phyloP scores from a whole-genome alignment of 2,797 vertebrate genomes.

The Decapterus maruadsi region DNA sequence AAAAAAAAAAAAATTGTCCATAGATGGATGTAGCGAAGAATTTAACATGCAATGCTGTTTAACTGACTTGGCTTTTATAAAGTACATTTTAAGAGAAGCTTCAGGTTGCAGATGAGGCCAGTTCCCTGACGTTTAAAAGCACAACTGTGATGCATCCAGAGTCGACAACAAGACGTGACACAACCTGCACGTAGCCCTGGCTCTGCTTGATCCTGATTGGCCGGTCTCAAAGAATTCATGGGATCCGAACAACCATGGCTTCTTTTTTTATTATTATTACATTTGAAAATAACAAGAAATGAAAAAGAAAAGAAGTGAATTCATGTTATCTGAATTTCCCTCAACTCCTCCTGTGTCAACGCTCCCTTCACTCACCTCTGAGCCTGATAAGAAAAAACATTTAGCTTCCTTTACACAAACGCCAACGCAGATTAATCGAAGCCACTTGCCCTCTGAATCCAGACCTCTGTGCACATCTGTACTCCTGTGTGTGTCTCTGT shows the following conservation, averaged over 20 bases:
- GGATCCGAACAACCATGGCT: neutral
- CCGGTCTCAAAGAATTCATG: neutral
- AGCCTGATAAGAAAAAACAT: slow-evolving; percentile 14
- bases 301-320: too few relatives aligned
- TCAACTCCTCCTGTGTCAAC: slow-evolving; percentile 5
- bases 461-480: slow-evolving; percentile 43
- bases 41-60: neutral
- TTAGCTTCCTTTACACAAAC: slow-evolving; percentile 40
- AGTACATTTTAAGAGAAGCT: neutral
- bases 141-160: neutral
- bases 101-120: neutral
- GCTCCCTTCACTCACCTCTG: neutral
- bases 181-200: neutral
- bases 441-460: slow-evolving; percentile 25
- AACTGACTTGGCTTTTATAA: too few relatives aligned
- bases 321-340: neutral
- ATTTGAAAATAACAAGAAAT: neutral
- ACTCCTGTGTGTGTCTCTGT: slow-evolving; percentile 18
- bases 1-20: too few relatives aligned
- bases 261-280: neutral
- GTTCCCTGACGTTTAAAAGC: neutral
- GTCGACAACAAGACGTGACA: neutral
- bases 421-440: slow-evolving; percentile 34
- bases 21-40: neutral
- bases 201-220: slow-evolving; percentile 10